Base-by-base conservation (phyloP, 2,797 vertebrate species). In the Acanthurus tractus region DNA sequence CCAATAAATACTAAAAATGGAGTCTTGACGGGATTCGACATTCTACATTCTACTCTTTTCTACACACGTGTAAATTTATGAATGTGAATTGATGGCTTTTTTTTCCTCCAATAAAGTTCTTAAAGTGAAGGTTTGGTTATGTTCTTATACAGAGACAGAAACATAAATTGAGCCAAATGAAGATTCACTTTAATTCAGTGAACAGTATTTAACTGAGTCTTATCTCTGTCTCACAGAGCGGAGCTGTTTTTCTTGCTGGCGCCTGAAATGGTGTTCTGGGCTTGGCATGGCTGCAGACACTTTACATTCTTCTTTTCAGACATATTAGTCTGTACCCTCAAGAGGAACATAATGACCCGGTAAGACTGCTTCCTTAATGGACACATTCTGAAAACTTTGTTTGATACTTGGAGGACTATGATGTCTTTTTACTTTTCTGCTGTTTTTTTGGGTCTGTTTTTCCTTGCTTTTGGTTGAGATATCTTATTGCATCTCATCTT, bases 261-360 rank as follows among this genome's bases (percentile, higher is more conserved):
- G 4, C 52, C 66, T 3, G 63, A 70, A 15, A 6, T 79, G 42
- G 10, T 76, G 18, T 85, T 90, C 68, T 94, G 91, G 90, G 34
- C 67, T n/a, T 94, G 88, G 88, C 85, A 86, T 14, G 17, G 77
- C 25, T 0, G 88, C 13, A 93, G 83, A 74, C 70, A 89, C 68
- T 69, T 82, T 20, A 15, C 13, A 1, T 0, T 82, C 9, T 94
- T 95, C 52, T 8, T 93, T n/a, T 63, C 74, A 18, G 63, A 52
- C 36, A 81, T 88, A 48, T 0, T 86, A 4, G 4, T 94, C 25
- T 73, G n/a, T 23, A 93, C 34, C 56, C 0, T 93, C 22, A 74
- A 71, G 23, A 93, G 86, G 82, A 82, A 90, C 40, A 25, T 92
- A 3, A 29, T 57, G 0, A 75, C 93, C 59, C 81, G 88, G 94